Evolutionary conservation across 2,888 invertebrate genomes (phyloP), one percentile per base, ranked within the genome.

Genomic region (Caenorhabditis virilis): DNA sequence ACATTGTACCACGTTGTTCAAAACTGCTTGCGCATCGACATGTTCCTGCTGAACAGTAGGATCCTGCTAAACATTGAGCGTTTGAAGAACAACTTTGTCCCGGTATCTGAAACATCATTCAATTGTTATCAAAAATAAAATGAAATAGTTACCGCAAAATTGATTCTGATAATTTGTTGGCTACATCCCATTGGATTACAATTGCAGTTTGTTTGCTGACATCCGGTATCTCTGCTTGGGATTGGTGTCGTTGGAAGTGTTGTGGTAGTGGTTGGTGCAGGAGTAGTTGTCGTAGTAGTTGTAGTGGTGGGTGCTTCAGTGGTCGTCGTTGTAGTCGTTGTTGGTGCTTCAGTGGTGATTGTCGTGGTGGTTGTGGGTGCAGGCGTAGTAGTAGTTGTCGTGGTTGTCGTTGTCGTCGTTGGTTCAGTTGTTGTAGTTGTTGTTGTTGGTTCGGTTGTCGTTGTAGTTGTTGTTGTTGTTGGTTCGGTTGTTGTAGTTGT

Each of bases 1-100:
- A 71, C 49, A 56, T 65, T n/a, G 64, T 61, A 52, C 71, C 71
- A 43, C 61, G 71, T 47, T 67, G 59, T 36, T 64, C 62, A 43
- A 63, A 72, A 26, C 72, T 68, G 46, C 53, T 65, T 22, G 72
- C 65, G 33, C 72, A 72, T 23, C 57, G 45, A 55, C 71, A 71
- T 6, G 51, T 51, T 49, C 66, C 66, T 16, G 49, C 39, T 42
- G 30, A 60, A 48, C 66, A 66, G 47, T 57, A 66, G 0, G 66
- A 60, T 43, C 66, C 66, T 22, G 56, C 53, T 9, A 61, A 42
- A 33, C 66, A 66, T 36, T 66, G 66, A 7, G 56, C 45, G 47
- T 66, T 66, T 9, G 42, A 25, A 25, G 46, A 50, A 15, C 66
- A 66, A 13, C 49, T 43, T 43, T 60, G 66, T 2, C 58, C 62